Conservation (phyloP, 2,888 invertebrate species). For the Himalopsyche anomala region DNA sequence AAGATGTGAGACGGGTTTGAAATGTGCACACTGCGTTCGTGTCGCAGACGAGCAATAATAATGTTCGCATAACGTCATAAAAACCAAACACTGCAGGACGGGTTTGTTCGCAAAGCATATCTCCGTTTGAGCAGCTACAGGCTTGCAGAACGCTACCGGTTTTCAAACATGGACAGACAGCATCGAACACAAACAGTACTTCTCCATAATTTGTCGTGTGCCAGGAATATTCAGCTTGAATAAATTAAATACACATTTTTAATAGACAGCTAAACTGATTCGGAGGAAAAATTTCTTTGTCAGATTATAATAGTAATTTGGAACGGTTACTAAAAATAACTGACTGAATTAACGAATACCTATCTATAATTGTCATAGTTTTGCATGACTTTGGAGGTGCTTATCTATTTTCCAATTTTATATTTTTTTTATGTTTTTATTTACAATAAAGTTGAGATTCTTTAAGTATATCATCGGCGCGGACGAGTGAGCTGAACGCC, state of each 20-base stretch:
- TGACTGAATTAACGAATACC: conserved; percentile 49
- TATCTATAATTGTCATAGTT: conserved; percentile 48
- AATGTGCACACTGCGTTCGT: too few relatives aligned
- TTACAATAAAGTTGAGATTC: conserved; percentile 58
- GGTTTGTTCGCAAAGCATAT: too few relatives aligned
- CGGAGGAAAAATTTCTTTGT: conserved; percentile 14
- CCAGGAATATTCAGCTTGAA: not conserved
- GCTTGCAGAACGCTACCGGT: too few relatives aligned
- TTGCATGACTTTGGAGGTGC: conserved; percentile 63
- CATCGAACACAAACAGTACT: not conserved
- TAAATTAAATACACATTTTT: conserved; percentile 3
- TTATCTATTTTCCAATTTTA: conserved; percentile 64
- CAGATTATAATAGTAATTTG: conserved; percentile 34
- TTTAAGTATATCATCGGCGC: conserved; percentile 50
- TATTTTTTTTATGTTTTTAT: conserved; percentile 58
- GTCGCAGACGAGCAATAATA: too few relatives aligned
- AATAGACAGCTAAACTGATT: conserved; percentile 10
- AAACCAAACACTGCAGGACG: too few relatives aligned
- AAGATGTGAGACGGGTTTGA: too few relatives aligned
- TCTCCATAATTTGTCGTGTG: not conserved
- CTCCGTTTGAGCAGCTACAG: too few relatives aligned
- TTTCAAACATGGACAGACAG: too few relatives aligned
- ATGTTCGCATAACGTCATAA: too few relatives aligned
- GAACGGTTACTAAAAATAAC: conserved; percentile 17
- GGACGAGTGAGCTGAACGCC: conserved; percentile 17